Conservation (phyloP, 2,888 invertebrate species). For the Eupeodes luniger region DNA sequence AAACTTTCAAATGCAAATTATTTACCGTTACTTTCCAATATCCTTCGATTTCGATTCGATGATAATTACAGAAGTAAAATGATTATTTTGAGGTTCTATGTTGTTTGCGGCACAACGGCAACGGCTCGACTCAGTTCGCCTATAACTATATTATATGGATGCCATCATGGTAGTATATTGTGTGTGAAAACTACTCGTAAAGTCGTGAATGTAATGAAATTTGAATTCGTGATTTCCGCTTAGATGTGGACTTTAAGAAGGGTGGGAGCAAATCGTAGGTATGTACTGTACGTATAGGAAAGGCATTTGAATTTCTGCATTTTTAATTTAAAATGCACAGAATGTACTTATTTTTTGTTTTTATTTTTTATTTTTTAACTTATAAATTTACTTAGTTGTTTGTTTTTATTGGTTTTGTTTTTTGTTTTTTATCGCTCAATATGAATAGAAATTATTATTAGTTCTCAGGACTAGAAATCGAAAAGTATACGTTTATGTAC, state of each 20-base stretch:
- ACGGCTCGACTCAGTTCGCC: background rate
- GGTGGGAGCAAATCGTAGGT: slow-evolving; percentile 3
- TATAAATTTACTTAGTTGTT: slow-evolving; percentile 56
- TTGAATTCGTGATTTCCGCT: slow-evolving; percentile 74
- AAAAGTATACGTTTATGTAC: slow-evolving; percentile 31
- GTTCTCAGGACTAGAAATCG: slow-evolving; percentile 48
- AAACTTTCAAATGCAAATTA: slow-evolving; percentile 76
- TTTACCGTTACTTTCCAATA: slow-evolving; percentile 76
- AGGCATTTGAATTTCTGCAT: slow-evolving; percentile 67
- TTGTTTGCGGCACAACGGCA: slow-evolving; percentile 47
- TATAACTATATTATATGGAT: background rate
- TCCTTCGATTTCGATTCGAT: slow-evolving; percentile 74
- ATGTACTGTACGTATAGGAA: background rate
- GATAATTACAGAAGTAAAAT: slow-evolving; percentile 75
- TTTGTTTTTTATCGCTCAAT: slow-evolving; percentile 38
- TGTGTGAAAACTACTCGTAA: slow-evolving; percentile 39
- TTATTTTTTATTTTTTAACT: slow-evolving; percentile 50
- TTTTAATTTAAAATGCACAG: slow-evolving; percentile 56
- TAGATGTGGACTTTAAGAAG: slow-evolving; percentile 54
- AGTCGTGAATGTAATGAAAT: slow-evolving; percentile 72
- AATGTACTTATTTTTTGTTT: slow-evolving; percentile 11
- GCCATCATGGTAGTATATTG: background rate
- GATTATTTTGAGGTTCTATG: slow-evolving; percentile 74
- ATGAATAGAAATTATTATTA: slow-evolving; percentile 56
- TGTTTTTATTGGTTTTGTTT: slow-evolving; percentile 27